A percentile compares a stretch with the other conserved stretches of the same genome.
Evolutionary conservation across 2,888 invertebrate species (phyloP).

Genomic region (Pammene fasciana): DNA sequence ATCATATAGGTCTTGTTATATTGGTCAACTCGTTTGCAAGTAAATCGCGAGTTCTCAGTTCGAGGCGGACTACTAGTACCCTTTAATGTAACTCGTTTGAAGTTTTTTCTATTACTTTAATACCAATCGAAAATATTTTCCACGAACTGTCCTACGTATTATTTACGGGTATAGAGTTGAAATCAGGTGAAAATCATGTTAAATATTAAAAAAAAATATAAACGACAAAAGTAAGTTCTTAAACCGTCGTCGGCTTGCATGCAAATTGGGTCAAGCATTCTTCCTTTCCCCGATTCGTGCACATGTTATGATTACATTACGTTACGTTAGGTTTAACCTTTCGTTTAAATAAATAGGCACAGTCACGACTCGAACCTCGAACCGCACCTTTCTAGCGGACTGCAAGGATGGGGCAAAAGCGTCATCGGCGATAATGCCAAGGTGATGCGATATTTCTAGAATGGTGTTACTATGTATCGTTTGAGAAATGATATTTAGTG

Average conservation of each 20-base stretch:
- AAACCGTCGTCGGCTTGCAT: background rate
- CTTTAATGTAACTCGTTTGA: too few relatives aligned
- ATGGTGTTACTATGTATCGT: conserved; percentile 9
- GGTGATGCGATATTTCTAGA: conserved; percentile 12
- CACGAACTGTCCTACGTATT: too few relatives aligned
- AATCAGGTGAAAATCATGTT: too few relatives aligned
- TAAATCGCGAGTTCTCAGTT: too few relatives aligned
- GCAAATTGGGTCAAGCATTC: conserved; percentile 8
- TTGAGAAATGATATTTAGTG: background rate
- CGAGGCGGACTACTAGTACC: too few relatives aligned
- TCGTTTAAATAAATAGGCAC: conserved; percentile 18
- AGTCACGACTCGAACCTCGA: conserved; percentile 16
- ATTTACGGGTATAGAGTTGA: too few relatives aligned
- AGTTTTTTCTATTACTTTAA: too few relatives aligned
- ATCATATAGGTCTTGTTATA: too few relatives aligned
- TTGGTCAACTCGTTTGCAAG: too few relatives aligned
- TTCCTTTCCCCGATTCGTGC: conserved; percentile 11
- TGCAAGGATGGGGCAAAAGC: conserved; percentile 13
- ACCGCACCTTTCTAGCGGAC: conserved; percentile 18
- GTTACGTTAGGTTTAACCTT: conserved; percentile 24
- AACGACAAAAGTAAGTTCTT: background rate
- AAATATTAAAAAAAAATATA: background rate
- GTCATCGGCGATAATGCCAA: conserved; percentile 27
- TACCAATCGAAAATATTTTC: too few relatives aligned
- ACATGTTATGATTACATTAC: conserved; percentile 14